phyloP scores from a whole-genome alignment of 2,797 vertebrate species.

The Characodon lateralis region DNA sequence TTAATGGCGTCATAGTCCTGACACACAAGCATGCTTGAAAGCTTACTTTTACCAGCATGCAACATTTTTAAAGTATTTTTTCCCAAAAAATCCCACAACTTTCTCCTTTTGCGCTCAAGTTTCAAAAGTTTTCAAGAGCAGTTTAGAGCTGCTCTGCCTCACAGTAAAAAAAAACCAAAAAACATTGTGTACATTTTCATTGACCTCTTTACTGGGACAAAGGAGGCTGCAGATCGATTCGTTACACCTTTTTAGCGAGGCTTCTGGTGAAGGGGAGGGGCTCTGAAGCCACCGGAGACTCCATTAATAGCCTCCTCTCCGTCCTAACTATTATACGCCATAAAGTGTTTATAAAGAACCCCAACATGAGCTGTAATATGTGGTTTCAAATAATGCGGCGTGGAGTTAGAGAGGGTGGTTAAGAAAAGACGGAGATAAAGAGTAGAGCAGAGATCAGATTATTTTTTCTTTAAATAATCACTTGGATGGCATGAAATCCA shows the following conservation, averaged over 20 bases:
- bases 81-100: not conserved
- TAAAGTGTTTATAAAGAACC: slow-evolving; percentile 79
- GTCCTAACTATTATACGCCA: slow-evolving; percentile 72
- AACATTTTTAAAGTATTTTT: not conserved
- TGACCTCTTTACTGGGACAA: slow-evolving; percentile 75
- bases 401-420: slow-evolving; percentile 11
- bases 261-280: slow-evolving; percentile 93
- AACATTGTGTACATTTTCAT: slow-evolving; percentile 34
- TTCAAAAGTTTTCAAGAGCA: not conserved
- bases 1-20: not conserved
- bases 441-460: not conserved
- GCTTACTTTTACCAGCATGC: not conserved
- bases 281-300: slow-evolving; percentile 79
- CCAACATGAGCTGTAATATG: slow-evolving; percentile 48
- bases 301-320: slow-evolving; percentile 69
- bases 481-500: slow-evolving; percentile 36
- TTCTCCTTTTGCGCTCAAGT: not conserved
- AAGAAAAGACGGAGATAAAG: not conserved
- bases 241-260: slow-evolving; percentile 93
- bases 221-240: slow-evolving; percentile 90
- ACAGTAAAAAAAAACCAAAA: slow-evolving; percentile 38
- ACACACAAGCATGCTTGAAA: not conserved
- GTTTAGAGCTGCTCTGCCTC: slow-evolving; percentile 7
- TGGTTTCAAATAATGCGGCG: slow-evolving; percentile 47
- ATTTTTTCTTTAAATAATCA: slow-evolving; percentile 28